Conservation (phyloP, 1,140 invertebrate species). For the Diorhabda sublineata region DNA sequence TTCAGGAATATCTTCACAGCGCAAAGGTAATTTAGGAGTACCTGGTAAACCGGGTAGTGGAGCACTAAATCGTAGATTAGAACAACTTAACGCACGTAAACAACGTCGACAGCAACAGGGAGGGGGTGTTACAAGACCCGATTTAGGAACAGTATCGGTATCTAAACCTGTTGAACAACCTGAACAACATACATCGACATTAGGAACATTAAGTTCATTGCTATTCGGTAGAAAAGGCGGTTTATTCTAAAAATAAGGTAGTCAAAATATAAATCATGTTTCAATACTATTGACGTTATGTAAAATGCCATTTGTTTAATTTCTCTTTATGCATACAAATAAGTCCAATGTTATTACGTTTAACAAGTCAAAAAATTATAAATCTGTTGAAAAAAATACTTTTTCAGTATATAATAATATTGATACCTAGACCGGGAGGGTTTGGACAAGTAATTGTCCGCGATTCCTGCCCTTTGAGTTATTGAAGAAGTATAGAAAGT, state of each 20-base stretch:
- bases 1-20: constrained; percentile 6
- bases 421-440: no score
- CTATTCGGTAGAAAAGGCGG: constrained; percentile 80
- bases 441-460: no score
- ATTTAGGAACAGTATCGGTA: constrained; percentile 54
- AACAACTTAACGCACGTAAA: constrained; percentile 47
- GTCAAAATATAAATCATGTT: not conserved
- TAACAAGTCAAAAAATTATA: no score
- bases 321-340: not conserved
- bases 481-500: no score
- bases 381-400: no score
- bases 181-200: constrained; percentile 50
- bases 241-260: constrained; percentile 55
- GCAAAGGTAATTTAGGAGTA: constrained; percentile 46
- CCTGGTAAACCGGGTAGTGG: constrained; percentile 54
- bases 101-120: constrained; percentile 44
- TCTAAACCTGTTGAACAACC: constrained; percentile 39
- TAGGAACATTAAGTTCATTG: constrained; percentile 74
- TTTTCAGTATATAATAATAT: no score
- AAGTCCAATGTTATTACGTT: no score
- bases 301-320: not conserved
- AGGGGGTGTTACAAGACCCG: constrained; percentile 52
- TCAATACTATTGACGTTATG: not conserved
- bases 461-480: no score
- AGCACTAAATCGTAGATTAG: constrained; percentile 49